Base-by-base conservation (phyloP, 2,113 vertebrate genomes). In the Gambusia affinis region DNA sequence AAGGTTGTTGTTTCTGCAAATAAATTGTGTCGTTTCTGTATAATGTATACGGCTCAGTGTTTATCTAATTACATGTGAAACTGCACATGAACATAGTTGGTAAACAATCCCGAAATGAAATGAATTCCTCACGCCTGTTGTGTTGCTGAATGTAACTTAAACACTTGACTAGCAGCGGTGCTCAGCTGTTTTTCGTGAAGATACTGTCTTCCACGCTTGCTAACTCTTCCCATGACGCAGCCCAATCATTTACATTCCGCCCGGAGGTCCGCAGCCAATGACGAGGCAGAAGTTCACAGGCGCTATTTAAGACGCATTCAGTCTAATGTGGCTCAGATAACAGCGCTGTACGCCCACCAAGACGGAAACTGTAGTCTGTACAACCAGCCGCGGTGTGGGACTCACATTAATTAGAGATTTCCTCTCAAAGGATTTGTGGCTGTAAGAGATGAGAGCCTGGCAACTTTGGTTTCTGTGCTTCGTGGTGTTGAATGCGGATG, bases 231-330 rank as follows among this genome's bases (percentile, higher is more conserved):
- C 80, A 39, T 85, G 75, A 83, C 87, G 29, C 80, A 35, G 72
- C 70, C 6, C 84, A 91, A 91, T 89, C 74, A 78, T 89, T 88
- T 75, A 91, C 83, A 78, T 80, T 75, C 88, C 92, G 79, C 91
- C 87, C 88, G 88, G 12, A 62, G 72, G 12, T 31, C 65, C 65
- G 83, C 89, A 87, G 81, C 94, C 91, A 93, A 90, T 90, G 80
- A 76, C 75, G 77, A 57, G 77, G 76, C 66, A 75, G 87, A 84
- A 83, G 73, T 64, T 76, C 71, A 63, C 84, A 80, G 74, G 79
- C 35, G 33, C 92, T 93, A 95, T 94, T 94, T 94, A 94, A 93
- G 88, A 93, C 77, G 81, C 84, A 35, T 76, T 72, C 75, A 64
- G 72, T 84, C 84, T 72, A 87, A 89, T 78, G 85, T 88, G 73